A percentile compares a stretch with the other conserved stretches of the same genome.
Conservation (phyloP, 2,888 invertebrate genomes). For the Mycogona germanica region DNA sequence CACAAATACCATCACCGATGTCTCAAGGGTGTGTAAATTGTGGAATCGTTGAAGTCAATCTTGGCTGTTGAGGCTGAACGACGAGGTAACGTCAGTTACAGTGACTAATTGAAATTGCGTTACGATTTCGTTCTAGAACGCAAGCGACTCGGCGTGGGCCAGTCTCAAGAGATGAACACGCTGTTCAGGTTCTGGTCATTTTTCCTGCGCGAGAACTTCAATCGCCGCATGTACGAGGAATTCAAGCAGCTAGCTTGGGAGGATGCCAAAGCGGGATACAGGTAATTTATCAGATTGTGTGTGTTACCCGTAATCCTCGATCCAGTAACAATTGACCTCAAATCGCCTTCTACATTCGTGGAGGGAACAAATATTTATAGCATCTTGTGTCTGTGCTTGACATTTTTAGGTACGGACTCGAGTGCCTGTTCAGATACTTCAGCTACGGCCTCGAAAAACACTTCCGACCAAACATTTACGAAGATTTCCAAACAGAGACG, state of each 20-base stretch:
- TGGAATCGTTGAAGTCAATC: not conserved
- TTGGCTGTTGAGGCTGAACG: not conserved
- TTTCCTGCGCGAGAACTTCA: constrained; percentile 96
- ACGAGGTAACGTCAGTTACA: not conserved
- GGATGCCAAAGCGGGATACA: constrained; percentile 80
- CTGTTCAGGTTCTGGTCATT: constrained; percentile 99
- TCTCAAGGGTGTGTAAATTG: constrained; percentile 56
- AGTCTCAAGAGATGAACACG: constrained; percentile 99
- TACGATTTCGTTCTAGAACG: constrained; percentile 52
- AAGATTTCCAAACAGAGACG: constrained; percentile 91
- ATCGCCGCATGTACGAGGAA: constrained; percentile 95
- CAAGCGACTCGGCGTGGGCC: constrained; percentile 81
- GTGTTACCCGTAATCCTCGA: no score
- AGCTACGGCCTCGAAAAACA: constrained; percentile 95
- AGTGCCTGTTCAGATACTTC: constrained; percentile 81
- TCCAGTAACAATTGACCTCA: constrained; percentile 2
- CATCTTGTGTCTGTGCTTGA: constrained; percentile 1
- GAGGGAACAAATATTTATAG: not conserved
- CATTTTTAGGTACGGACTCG: constrained; percentile 42
- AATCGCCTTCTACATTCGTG: not conserved
- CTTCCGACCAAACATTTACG: constrained; percentile 87
- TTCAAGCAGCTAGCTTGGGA: constrained; percentile 85
- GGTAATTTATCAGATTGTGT: constrained; percentile 52
- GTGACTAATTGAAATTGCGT: not conserved
- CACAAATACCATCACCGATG: constrained; percentile 92